Evolutionary conservation across 2,888 invertebrate species (phyloP), one percentile per base, ranked within the genome.

Genomic region (Monochamus alternatus): DNA sequence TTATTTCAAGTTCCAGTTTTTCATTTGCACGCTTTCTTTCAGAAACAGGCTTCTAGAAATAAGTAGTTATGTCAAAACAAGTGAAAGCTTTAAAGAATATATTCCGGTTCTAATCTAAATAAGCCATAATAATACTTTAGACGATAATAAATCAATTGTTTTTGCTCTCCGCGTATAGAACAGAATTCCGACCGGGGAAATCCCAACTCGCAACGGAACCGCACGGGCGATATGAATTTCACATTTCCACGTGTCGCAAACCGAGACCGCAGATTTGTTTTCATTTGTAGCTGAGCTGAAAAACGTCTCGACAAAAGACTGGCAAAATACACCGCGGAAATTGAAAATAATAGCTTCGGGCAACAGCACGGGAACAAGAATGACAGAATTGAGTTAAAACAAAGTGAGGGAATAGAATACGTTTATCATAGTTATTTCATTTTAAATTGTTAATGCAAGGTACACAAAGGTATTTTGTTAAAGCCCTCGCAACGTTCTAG

Each of bases 291-390:
- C 76, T 65, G 71, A 64, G 69, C 68, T 67, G 79, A 80, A 81
- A 81, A 80, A 81, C 78, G 80, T 81, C 79, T 75, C 77, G 78
- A 65, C 80, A 76, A 77, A 78, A 81, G 80, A 78, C 81, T 80
- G 78, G 83, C 81, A 81, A 84, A 84, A 85, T 85, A 85, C 82
- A 83, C 84, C 82, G 81, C 76, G 81, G 81, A 86, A 86, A 86
- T 86, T 86, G 86, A 86, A 86, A 86, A 86, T 86, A 86, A 86
- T 86, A 86, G 85, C 86, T 81, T 73, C 74, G 70, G 82, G 86
- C 73, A 22, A 51, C 73, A 73, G 71, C 75, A 75, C 75, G 67
- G 71, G 67, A 63, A 75, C 73, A 75, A 74, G 78, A 73, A 85
- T 82, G 85, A 81, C 81, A 82, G 84, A 84, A 86, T 84, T 84